These are phyloP conservation scores for Ylistrum balloti DNA, from an alignment of 1,140 invertebrate species.

Conservation along the genomic window DNA sequence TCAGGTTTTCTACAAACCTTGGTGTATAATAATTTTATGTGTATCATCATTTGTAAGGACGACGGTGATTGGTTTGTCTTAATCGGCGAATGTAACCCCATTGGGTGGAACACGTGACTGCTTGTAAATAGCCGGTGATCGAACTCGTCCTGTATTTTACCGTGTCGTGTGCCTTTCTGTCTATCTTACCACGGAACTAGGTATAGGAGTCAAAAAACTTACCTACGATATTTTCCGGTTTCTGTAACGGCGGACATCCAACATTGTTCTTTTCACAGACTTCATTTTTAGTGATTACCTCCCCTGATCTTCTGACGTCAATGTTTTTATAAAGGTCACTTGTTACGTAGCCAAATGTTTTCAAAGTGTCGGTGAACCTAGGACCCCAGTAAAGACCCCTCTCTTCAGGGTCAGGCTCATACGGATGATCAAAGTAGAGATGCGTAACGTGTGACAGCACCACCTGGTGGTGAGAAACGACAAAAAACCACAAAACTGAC, in stretches of 20 bases:
- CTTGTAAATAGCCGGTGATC: no score
- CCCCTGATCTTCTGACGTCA: slow-evolving; percentile 56
- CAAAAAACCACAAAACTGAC: not conserved
- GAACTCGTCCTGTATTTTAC: no score
- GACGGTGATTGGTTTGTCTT: no score
- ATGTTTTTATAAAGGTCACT: slow-evolving; percentile 72
- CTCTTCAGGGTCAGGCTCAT: slow-evolving; percentile 80
- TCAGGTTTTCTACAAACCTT: no score
- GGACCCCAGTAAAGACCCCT: slow-evolving; percentile 78
- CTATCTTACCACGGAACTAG: no score
- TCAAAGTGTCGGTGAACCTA: slow-evolving; percentile 70
- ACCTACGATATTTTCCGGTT: slow-evolving; percentile 75
- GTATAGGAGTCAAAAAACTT: no score
- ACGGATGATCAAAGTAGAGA: slow-evolving; percentile 80
- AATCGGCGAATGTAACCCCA: no score
- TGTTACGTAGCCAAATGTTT: slow-evolving; percentile 74
- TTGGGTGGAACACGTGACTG: no score
- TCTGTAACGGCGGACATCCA: slow-evolving; percentile 66
- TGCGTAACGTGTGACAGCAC: slow-evolving; percentile 77
- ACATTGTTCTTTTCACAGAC: slow-evolving; percentile 58
- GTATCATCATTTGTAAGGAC: no score
- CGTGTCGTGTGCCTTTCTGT: no score
- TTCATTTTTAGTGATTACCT: slow-evolving; percentile 54
- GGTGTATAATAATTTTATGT: no score
- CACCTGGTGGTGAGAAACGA: slow-evolving; percentile 65